phyloP scores from a whole-genome alignment of 35 echinoderm and acorn worm genomes.

The Hemicentrotus pulcherrimus region DNA sequence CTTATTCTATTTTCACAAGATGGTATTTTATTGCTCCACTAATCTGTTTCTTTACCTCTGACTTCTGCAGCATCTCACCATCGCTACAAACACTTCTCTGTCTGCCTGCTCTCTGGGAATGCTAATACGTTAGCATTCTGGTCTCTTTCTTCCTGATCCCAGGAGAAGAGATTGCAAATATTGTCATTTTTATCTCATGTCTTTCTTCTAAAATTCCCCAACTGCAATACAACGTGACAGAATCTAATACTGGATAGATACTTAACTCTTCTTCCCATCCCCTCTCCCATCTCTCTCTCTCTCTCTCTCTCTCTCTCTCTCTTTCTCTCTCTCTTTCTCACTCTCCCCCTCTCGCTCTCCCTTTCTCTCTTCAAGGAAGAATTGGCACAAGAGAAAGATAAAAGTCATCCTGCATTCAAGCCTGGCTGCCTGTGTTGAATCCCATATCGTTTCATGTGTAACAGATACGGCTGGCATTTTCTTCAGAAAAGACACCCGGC shows the following conservation, averaged over 20 bases:
- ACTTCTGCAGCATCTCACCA: background rate
- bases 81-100: background rate
- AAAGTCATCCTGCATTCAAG: background rate
- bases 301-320: background rate
- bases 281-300: background rate
- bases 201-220: background rate
- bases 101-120: background rate
- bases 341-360: background rate
- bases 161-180: background rate
- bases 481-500: background rate
- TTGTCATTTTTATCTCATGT: background rate
- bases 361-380: background rate
- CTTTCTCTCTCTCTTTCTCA: background rate
- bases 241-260: background rate
- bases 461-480: background rate
- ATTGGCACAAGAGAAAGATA: background rate
- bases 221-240: background rate
- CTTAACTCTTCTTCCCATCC: background rate
- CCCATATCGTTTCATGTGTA: slow-evolving; percentile 10
- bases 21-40: background rate
- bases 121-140: background rate
- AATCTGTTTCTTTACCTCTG: background rate
- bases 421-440: background rate
- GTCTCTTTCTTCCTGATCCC: background rate
- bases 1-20: background rate